Percentiles rank a stretch among this genome's conserved stretches.
Conservation (phyloP, 2,113 vertebrate genomes). For the Urocynchramus pylzowi region DNA sequence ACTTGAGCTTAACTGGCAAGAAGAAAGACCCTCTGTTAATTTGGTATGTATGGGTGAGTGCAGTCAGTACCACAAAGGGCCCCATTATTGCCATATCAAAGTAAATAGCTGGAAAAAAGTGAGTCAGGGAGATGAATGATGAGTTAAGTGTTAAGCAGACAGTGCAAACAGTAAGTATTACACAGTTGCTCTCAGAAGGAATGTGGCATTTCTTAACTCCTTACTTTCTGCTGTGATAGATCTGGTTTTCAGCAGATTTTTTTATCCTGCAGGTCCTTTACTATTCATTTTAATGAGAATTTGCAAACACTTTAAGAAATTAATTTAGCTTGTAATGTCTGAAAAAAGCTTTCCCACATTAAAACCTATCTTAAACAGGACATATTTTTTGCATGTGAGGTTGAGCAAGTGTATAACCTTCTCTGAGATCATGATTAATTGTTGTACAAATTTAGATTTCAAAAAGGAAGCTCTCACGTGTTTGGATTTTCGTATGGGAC, state of each 20-base stretch:
- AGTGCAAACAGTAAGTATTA: conserved; percentile 1
- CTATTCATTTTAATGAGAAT: background rate
- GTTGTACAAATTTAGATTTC: background rate
- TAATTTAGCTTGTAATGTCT: background rate
- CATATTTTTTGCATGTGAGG: background rate
- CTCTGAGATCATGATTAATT: background rate
- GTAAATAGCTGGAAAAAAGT: conserved; percentile 70
- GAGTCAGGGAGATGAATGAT: conserved; percentile 48
- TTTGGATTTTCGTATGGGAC: background rate
- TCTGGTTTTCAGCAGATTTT: background rate
- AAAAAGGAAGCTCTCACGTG: background rate
- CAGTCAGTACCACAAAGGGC: conserved; percentile 69
- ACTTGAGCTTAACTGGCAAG: conserved; percentile 69
- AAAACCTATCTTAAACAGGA: background rate
- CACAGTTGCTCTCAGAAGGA: background rate
- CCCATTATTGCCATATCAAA: conserved; percentile 76
- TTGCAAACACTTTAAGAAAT: background rate
- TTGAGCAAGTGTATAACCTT: background rate
- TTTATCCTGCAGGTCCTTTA: background rate
- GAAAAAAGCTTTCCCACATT: accelerated
- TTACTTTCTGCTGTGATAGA: background rate
- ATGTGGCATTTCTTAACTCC: background rate
- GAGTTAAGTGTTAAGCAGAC: conserved; percentile 42
- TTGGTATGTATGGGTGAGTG: conserved; percentile 58
- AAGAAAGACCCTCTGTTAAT: conserved; percentile 73